phyloP scores from a whole-genome alignment of 2,888 invertebrate genomes.

The Prionchulus punctatus region DNA sequence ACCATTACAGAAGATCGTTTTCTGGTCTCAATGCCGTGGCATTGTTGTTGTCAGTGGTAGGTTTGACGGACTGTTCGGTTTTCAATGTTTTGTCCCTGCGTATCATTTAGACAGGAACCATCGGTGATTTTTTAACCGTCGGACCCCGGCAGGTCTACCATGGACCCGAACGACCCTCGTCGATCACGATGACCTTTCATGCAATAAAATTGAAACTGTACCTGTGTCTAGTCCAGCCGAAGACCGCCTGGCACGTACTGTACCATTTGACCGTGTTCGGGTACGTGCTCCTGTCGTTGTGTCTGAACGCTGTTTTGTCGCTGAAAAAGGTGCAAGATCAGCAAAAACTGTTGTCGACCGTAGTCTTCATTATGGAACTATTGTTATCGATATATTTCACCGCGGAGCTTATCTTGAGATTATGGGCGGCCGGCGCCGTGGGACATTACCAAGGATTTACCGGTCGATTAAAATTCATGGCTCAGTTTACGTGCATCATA shows the following conservation, averaged over 20 bases:
- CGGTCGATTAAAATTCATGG: constrained; percentile 19
- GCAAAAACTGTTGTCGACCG: constrained; percentile 12
- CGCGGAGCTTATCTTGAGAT: constrained; percentile 18
- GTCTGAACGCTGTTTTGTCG: constrained; percentile 12
- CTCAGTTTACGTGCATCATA: constrained; percentile 17
- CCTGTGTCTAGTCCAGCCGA: neutral
- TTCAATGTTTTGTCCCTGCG: too few relatives aligned
- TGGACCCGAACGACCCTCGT: too few relatives aligned
- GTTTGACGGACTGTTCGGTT: too few relatives aligned
- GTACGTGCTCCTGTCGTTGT: constrained; percentile 15
- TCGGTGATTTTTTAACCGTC: too few relatives aligned
- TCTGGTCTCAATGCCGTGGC: too few relatives aligned
- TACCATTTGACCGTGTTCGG: constrained; percentile 12
- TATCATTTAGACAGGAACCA: too few relatives aligned
- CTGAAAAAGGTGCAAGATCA: constrained; percentile 7
- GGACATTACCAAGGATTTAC: constrained; percentile 18
- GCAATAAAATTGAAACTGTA: neutral
- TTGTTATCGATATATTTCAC: constrained; percentile 20
- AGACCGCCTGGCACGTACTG: neutral
- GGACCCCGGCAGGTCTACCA: too few relatives aligned
- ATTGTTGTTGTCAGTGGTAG: too few relatives aligned
- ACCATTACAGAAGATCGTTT: too few relatives aligned
- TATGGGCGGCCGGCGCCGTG: constrained; percentile 23
- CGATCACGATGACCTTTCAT: too few relatives aligned
- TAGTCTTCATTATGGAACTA: constrained; percentile 16